Conservation (phyloP, 2,888 invertebrate species). For the Nymphalis c-album region DNA sequence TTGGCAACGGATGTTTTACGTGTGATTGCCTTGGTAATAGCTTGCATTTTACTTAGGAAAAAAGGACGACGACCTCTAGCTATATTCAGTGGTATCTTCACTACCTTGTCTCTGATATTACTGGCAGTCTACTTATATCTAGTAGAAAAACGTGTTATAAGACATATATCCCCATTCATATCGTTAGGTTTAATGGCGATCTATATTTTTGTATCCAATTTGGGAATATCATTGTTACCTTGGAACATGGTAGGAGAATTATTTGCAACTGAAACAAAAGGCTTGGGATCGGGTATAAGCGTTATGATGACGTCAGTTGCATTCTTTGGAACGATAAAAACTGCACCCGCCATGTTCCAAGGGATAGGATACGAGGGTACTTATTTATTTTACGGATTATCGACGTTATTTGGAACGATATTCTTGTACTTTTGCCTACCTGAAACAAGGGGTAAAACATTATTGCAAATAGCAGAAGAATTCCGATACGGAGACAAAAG, state of each 20-base stretch:
- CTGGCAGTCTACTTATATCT: conserved; percentile 77
- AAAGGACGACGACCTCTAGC: conserved; percentile 84
- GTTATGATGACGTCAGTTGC: conserved; percentile 85
- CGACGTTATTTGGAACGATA: conserved; percentile 82
- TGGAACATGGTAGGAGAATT: conserved; percentile 89
- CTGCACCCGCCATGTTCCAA: conserved; percentile 82
- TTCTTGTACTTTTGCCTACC: conserved; percentile 83
- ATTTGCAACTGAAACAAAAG: conserved; percentile 84
- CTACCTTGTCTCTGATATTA: conserved; percentile 79
- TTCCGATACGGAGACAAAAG: conserved; percentile 66
- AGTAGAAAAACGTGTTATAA: conserved; percentile 51
- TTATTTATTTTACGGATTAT: conserved; percentile 83
- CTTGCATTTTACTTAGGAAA: conserved; percentile 82
- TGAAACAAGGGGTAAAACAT: conserved; percentile 85
- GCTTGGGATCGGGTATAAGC: conserved; percentile 85
- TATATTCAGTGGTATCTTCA: conserved; percentile 83
- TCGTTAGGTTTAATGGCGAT: conserved; percentile 78
- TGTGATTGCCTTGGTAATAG: conserved; percentile 80
- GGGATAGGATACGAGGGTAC: conserved; percentile 81
- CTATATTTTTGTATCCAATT: conserved; percentile 82
- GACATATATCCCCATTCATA: conserved; percentile 57
- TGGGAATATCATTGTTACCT: conserved; percentile 84
- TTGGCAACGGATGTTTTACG: conserved; percentile 84
- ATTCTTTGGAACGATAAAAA: conserved; percentile 85
- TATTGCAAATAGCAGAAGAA: conserved; percentile 84